phyloP scores from a whole-genome alignment of 30 jellyfish, hydroid and myxozoan genomes.

The Aurelia sp. region DNA sequence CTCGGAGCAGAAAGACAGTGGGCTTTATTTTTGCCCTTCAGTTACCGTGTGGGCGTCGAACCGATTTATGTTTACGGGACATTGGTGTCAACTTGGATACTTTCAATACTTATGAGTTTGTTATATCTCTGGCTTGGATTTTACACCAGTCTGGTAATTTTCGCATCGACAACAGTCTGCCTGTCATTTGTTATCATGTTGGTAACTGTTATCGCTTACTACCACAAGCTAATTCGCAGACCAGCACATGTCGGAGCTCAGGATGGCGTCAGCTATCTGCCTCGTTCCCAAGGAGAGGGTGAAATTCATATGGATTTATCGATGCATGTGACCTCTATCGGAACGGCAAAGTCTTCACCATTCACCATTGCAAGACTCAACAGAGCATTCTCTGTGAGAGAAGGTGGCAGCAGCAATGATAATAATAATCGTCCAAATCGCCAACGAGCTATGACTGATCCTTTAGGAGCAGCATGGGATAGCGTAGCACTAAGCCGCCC shows the following conservation, averaged over 20 bases:
- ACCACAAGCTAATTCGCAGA: constrained; percentile 47
- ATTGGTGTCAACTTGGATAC: constrained; percentile 48
- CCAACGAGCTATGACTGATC: neutral
- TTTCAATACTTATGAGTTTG: constrained; percentile 44
- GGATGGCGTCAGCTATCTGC: neutral
- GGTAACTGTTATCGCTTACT: constrained; percentile 39
- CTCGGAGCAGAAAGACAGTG: constrained; percentile 67
- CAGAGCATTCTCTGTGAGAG: neutral
- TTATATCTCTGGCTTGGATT: constrained; percentile 51
- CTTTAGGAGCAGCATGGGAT: neutral
- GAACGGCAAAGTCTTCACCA: neutral
- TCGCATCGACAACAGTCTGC: constrained; percentile 65
- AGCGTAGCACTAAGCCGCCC: neutral
- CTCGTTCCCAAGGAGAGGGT: constrained; percentile 12
- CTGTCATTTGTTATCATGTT: constrained; percentile 44
- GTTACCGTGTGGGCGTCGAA: constrained; percentile 62
- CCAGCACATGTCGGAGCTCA: constrained; percentile 14
- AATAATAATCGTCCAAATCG: constrained; percentile 1
- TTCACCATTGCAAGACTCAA: neutral
- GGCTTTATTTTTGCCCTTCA: constrained; percentile 64
- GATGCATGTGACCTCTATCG: neutral
- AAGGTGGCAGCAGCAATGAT: neutral
- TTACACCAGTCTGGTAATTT: constrained; percentile 48
- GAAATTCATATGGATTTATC: neutral
- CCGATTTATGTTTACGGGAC: neutral